Base-by-base conservation (phyloP, 2,888 invertebrate genomes). In the Lepas anatifera region DNA sequence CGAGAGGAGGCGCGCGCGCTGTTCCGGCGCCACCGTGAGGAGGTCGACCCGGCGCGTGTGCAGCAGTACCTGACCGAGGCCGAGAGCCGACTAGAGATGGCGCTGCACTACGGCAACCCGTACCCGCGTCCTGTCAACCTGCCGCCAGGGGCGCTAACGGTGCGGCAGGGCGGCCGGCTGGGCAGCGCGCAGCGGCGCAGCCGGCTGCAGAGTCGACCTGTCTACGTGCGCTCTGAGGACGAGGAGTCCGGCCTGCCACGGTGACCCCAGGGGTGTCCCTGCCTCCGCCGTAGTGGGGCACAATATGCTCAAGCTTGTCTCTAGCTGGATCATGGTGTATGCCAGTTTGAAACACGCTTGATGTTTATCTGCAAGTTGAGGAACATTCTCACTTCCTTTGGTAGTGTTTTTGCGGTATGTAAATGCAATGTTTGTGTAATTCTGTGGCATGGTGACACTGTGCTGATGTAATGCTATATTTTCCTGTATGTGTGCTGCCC, bases 111-210 rank as follows among this genome's bases (percentile, higher is more conserved):
- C 75, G 73, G 75, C 70, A 81, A 75, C 43, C 81, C 81, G 7
- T 81, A 80, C 73, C 81, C 81, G 25, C 76, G 81, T 70, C 80
- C 78, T 7, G 78, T 78, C 3, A 77, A 79, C 72, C 71, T 78
- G 13, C 78, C 78, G 32, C 78, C 77, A 6, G 68, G 74, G 39
- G 69, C 71, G 46, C 68, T 73, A 29, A 68, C 73, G 29, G 22
- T 29, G 37, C 37, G 39, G 27, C 27, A 32, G 29, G 70, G 70
- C 41, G 66, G 69, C 29, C 66, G 43, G 43, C 69, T 69, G 70
- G 72, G 72, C 25, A 52, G 48, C 11, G 67, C 46, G n/a, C 71
- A 73, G 68, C 52, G 67, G 4, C 66, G 63, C n/a, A 27, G 52
- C 11, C 69, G 69, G n/a, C 35, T 66, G 13, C 67, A 32, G 4